phyloP scores from a whole-genome alignment of 2,797 vertebrate species.

The Otus scops region DNA sequence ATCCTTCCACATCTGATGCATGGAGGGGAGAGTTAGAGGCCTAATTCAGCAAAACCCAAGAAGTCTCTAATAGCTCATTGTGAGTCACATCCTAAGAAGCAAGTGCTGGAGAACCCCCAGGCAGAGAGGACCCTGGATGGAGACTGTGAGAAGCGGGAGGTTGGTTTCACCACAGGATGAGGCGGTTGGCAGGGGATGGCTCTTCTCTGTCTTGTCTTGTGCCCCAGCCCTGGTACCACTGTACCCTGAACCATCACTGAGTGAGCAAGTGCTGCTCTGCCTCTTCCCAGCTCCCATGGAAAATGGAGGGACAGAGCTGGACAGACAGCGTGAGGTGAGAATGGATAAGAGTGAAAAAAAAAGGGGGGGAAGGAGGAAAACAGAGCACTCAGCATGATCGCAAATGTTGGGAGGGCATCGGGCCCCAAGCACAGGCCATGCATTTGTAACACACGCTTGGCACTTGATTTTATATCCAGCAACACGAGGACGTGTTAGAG shows the following conservation, averaged over 20 bases:
- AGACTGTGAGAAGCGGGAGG: neutral
- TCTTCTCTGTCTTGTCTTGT: neutral
- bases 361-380: neutral
- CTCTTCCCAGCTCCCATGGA: neutral
- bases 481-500: neutral
- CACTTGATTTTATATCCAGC: neutral
- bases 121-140: neutral
- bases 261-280: neutral
- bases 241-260: neutral
- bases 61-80: neutral
- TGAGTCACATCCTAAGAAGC: neutral
- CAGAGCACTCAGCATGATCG: fast-evolving
- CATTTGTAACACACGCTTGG: neutral
- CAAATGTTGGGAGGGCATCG: fast-evolving
- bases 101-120: neutral
- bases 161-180: fast-evolving
- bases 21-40: neutral
- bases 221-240: neutral
- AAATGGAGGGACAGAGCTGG: neutral
- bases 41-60: neutral
- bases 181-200: neutral
- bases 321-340: neutral
- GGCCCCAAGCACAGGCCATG: neutral
- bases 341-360: neutral
- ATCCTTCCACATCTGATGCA: neutral